phyloP scores from a whole-genome alignment of 2,113 vertebrate genomes.

The Pangasianodon gigas region DNA sequence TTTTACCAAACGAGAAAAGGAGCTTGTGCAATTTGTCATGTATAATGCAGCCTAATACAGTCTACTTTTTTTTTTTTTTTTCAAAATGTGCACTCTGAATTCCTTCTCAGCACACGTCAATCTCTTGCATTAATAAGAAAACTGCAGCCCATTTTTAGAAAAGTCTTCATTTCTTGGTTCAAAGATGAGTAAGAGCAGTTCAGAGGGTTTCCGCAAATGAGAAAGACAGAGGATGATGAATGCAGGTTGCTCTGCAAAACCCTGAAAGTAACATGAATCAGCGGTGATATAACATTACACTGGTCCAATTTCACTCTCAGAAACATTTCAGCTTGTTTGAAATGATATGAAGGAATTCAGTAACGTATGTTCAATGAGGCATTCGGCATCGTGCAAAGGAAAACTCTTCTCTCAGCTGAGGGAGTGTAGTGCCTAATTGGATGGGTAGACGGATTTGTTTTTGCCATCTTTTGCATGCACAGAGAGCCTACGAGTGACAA shows the following conservation, averaged over 20 bases:
- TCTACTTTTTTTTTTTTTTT: not conserved
- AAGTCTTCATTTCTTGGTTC: slow-evolving; percentile 13
- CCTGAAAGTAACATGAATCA: slow-evolving; percentile 20
- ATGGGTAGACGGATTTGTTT: slow-evolving; percentile 18
- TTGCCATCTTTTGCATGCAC: slow-evolving; percentile 16
- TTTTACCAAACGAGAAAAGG: slow-evolving; percentile 1
- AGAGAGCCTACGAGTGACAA: not conserved
- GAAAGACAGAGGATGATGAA: slow-evolving; percentile 3
- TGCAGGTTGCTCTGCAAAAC: not conserved
- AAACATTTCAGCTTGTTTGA: not conserved
- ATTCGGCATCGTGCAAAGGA: not conserved
- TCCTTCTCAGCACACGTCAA: not conserved
- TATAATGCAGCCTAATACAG: not conserved
- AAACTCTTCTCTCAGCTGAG: not conserved
- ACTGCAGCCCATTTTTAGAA: not conserved
- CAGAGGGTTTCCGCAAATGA: slow-evolving; percentile 20
- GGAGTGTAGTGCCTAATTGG: slow-evolving; percentile 26
- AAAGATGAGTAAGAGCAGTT: slow-evolving; percentile 33
- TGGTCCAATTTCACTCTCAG: slow-evolving; percentile 22
- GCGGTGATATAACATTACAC: not conserved
- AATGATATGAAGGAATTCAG: not conserved
- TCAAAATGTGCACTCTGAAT: not conserved
- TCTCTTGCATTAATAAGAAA: not conserved
- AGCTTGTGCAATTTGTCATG: slow-evolving; percentile 13
- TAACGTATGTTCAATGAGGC: not conserved